These are phyloP conservation scores for Mustela nigripes DNA, from an alignment of 2,113 vertebrate species.

Conservation along the genomic window DNA sequence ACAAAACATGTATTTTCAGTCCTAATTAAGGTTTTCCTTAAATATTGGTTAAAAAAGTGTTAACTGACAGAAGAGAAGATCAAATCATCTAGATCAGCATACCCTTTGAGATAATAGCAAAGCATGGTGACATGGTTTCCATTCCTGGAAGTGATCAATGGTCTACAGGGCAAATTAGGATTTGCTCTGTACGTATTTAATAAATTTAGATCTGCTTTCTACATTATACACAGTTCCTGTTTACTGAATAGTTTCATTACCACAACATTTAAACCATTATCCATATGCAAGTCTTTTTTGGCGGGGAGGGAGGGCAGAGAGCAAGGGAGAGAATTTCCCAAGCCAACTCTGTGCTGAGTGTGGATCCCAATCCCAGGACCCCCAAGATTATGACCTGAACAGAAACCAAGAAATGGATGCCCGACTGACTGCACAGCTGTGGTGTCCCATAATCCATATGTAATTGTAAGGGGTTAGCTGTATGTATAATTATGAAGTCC, in stretches of 20 bases:
- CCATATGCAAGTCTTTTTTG: background rate
- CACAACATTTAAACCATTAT: background rate
- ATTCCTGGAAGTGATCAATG: background rate
- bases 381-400: background rate
- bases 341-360: background rate
- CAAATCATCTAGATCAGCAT: background rate
- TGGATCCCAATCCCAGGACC: background rate
- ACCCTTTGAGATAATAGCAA: background rate
- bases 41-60: background rate
- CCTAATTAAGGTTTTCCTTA: background rate
- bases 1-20: background rate
- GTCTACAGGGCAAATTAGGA: background rate
- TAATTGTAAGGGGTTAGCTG: background rate
- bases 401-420: background rate
- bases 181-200: background rate
- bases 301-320: background rate
- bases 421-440: background rate
- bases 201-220: background rate
- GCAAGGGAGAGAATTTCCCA: background rate
- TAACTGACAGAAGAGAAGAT: slow-evolving; percentile 30
- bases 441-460: background rate
- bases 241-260: background rate
- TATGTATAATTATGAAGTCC: background rate
- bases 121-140: background rate
- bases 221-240: background rate